These are phyloP conservation scores for Scyliorhinus canicula DNA, from an alignment of 2,797 vertebrate species.

Conservation along the genomic window DNA sequence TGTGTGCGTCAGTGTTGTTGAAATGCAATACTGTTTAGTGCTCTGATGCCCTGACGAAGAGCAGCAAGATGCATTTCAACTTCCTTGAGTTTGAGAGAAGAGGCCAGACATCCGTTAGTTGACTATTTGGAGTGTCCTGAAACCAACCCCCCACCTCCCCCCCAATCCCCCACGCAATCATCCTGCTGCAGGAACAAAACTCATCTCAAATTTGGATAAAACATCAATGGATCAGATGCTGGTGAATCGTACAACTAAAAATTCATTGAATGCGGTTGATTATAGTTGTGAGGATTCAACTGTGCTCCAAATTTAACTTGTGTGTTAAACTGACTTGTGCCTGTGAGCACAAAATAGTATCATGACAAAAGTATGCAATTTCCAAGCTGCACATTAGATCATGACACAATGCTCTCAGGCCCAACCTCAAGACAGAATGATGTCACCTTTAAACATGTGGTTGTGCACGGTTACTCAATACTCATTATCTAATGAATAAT, in stretches of 20 bases:
- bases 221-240: neutral
- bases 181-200: no score
- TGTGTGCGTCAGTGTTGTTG: no score
- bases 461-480: neutral
- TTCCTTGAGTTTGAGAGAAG: neutral
- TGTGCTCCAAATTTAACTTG: neutral
- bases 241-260: neutral
- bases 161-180: no score
- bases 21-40: no score
- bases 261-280: neutral
- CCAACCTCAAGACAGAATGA: neutral
- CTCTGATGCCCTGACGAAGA: no score
- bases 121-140: neutral
- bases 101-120: neutral
- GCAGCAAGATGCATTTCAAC: neutral
- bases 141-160: no score
- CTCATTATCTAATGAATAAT: neutral
- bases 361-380: neutral
- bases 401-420: neutral
- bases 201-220: neutral
- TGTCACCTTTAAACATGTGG: neutral
- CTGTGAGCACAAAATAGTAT: neutral
- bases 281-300: neutral
- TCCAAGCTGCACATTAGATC: neutral
- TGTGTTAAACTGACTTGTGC: neutral